These are phyloP conservation scores for Flexamia atlantica DNA, from an alignment of 2,888 invertebrate genomes.

Conservation along the genomic window DNA sequence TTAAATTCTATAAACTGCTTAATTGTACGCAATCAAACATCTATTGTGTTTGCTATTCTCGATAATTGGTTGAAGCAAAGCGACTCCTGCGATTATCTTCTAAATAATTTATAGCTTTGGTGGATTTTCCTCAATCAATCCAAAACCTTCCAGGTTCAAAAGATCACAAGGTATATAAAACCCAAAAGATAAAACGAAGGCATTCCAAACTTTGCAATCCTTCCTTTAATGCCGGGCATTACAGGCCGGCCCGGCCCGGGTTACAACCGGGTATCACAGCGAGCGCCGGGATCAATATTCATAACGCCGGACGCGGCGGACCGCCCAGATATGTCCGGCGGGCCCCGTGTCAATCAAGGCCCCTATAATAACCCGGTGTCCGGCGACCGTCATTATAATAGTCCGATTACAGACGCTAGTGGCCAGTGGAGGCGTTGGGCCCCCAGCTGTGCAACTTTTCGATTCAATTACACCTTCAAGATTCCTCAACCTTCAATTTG, in stretches of 20 bases:
- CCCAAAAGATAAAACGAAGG: no score
- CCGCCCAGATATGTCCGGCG: conserved; percentile 47
- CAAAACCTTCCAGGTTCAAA: no score
- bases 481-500: conserved; percentile 44
- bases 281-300: conserved; percentile 45
- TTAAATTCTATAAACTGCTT: no score
- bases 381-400: conserved; percentile 42
- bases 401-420: conserved; percentile 26
- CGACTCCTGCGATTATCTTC: no score
- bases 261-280: conserved; percentile 10
- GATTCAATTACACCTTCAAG: conserved; percentile 39
- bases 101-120: no score
- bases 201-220: no score
- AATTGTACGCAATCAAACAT: no score
- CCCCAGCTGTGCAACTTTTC: conserved; percentile 37
- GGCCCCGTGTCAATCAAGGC: conserved; percentile 52
- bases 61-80: no score
- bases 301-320: neutral
- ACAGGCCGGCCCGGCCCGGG: neutral
- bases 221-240: no score
- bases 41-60: no score
- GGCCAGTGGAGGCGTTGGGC: conserved; percentile 6
- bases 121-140: no score
- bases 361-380: conserved; percentile 47
- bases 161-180: no score